Evolutionary conservation across 2,113 vertebrate species (phyloP), one percentile per base, ranked within the genome.

Genomic region (Etheostoma cragini): DNA sequence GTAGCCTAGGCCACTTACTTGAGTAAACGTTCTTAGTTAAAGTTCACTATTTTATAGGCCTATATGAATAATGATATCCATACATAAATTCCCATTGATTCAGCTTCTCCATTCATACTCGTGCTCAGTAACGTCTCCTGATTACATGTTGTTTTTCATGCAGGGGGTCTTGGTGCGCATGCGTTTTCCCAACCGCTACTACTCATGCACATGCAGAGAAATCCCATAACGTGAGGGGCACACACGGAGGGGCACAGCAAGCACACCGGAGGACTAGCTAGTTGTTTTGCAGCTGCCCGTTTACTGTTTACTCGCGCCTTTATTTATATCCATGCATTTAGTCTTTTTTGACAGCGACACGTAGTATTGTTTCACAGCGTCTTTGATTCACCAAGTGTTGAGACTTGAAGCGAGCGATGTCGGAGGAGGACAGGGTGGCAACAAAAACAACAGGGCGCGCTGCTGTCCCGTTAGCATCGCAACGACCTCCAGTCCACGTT

Each of bases 401-500:
- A 70, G 66, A 81, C 61, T 75, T 58, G 57, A 11, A 77, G 66
- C 70, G 74, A 83, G 88, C 70, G 73, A 91, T 94, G 93, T 81
- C 69, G 81, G 88, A 84, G 89, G 88, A 78, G 89, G 76, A 67
- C 85, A 70, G 87, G 87, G 76, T 83, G 78, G 84, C 46, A 42
- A 86, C 70, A 72, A 86, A 80, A 80, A 66, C 91, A 90, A 89
- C 91, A 87, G 78, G 88, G 84, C 88, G 89, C 76, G 72, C 88
- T 84, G 83, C 82, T 89, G 91, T 85, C 89, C 90, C 85, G 61
- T 71, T 90, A 91, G 82, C 93, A 94, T 94, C 81, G 91, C 83
- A 5, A 21, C 91, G 93, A 92, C 95, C 94, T 92, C 90, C 92
- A 94, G 92, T 94, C 92, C 92, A 94, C 95, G 95, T 92, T 84